Percentiles rank a stretch among this genome's conserved stretches.
These are phyloP conservation scores for Trichoplusia ni DNA, from an alignment of 1,140 invertebrate species.

Conservation along the genomic window DNA sequence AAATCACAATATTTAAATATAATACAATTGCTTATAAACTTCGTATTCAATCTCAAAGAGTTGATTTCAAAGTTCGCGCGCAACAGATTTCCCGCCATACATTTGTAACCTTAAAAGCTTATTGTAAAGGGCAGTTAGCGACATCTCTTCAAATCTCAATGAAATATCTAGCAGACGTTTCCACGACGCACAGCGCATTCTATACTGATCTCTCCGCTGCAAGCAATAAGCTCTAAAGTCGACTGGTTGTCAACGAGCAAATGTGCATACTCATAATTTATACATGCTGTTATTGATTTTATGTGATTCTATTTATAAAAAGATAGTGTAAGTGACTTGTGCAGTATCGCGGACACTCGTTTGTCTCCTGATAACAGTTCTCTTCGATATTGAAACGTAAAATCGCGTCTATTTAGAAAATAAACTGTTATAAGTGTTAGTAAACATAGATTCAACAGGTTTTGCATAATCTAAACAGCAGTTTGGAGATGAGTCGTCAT, in stretches of 20 bases:
- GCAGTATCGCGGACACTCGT: slow-evolving; percentile 1
- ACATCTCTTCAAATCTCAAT: slow-evolving; percentile 31
- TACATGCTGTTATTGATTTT: slow-evolving; percentile 29
- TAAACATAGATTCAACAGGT: slow-evolving; percentile 11
- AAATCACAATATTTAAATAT: not conserved
- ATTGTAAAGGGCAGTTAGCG: slow-evolving; percentile 15
- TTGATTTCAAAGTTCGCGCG: not conserved
- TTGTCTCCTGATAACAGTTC: slow-evolving; percentile 9
- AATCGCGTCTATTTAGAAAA: not conserved
- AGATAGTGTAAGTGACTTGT: slow-evolving; percentile 20
- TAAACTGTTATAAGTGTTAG: not conserved
- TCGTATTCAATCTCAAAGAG: not conserved
- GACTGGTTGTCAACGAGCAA: not conserved
- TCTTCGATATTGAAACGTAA: not conserved
- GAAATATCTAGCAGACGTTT: slow-evolving; percentile 15
- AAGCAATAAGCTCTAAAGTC: not conserved
- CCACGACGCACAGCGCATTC: slow-evolving; percentile 1
- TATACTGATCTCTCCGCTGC: slow-evolving; percentile 1
- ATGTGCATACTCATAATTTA: slow-evolving; percentile 25
- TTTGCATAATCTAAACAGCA: not conserved
- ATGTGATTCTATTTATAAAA: slow-evolving; percentile 28
- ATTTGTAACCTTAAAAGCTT: slow-evolving; percentile 10
- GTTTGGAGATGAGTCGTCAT: not conserved
- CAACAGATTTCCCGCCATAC: not conserved
- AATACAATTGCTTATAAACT: not conserved